Conservation (phyloP, 2,888 invertebrate species). For the Smittia sp. region DNA sequence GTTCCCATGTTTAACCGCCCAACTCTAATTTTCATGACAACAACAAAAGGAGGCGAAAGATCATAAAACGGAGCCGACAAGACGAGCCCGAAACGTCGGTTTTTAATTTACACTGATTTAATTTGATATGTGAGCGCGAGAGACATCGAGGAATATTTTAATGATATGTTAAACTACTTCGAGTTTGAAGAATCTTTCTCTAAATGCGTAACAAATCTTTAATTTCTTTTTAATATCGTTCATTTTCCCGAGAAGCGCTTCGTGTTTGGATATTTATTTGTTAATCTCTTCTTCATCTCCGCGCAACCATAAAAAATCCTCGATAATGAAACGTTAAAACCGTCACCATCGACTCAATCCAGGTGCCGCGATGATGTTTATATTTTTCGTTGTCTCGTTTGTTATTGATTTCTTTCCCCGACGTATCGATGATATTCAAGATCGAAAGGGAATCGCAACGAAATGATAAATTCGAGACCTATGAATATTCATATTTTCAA, state of each 20-base stretch:
- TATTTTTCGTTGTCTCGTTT: not conserved
- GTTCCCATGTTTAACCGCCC: slow-evolving; percentile 2
- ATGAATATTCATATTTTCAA: slow-evolving; percentile 28
- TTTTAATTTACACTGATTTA: slow-evolving; percentile 34
- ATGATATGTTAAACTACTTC: slow-evolving; percentile 35
- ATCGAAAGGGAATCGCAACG: not conserved
- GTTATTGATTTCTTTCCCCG: not conserved
- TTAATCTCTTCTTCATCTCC: slow-evolving; percentile 5
- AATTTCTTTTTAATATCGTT: slow-evolving; percentile 16
- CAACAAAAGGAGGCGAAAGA: not conserved
- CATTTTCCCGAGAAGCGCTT: too few relatives aligned
- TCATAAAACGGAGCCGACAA: not conserved
- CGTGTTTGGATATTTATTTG: slow-evolving; percentile 6
- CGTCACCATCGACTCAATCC: not conserved
- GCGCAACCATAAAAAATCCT: not conserved
- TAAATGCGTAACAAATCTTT: slow-evolving; percentile 27
- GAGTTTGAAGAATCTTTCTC: not conserved
- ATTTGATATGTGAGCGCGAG: slow-evolving; percentile 16
- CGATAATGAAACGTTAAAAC: not conserved
- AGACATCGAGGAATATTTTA: slow-evolving; percentile 22
- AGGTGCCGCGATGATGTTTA: not conserved
- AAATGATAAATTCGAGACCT: not conserved
- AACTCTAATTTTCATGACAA: slow-evolving; percentile 13
- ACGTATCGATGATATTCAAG: slow-evolving; percentile 2
- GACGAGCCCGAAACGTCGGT: not conserved